Evolutionary conservation across 2,888 invertebrate species (phyloP), one percentile per base, ranked within the genome.

Genomic region (Spatulosminthurus flaviceps): DNA sequence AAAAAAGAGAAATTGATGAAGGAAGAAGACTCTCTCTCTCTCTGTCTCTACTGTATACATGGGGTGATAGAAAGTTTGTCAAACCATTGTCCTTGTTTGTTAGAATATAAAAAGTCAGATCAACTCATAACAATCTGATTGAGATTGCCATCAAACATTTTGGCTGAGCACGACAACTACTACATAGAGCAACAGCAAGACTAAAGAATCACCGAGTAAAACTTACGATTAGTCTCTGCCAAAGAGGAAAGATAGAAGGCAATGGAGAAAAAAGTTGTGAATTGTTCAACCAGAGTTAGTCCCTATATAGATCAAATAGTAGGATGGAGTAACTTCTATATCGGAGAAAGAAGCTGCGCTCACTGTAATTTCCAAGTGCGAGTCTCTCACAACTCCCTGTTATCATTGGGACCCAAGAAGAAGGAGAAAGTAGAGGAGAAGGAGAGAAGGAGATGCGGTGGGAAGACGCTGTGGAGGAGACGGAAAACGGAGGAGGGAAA

Each of bases 81-180:
- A 64, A 64, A 24, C 42, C 19, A 70, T 41, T 70, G 41, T 70
- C 42, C 24, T 41, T 22, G 70, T 42, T 69, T 69, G 34, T 69
- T 69, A 28, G 70, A 41, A 34, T 74, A 74, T 24, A 74, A 71
- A 76, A 76, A 76, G 51, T 76, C 42, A 69, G 41, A 76, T 76
- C 67, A 67, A 69, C 76, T 76, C 76, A 76, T 76, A 43, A 67
- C 67, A 69, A 43, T 76, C 51, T 67, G 28, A 76, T 41, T 66
- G 64, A 64, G 75, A 75, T 76, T 76, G 76, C 76, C 69, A 67
- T 76, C 66, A 76, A 67, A 69, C 67, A 69, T 67, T 28, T 67
- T 70, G 64, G 24, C 24, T 64, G 24, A 19, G n/a, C n/a, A n/a
- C n/a, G n/a, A 64, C 22, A 22, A 64, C 19, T 9, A 64, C 64